Percentiles rank a stretch among this genome's conserved stretches.
phyloP scores from a whole-genome alignment of 2,888 invertebrate genomes.

The Lochmaea crataegi region DNA sequence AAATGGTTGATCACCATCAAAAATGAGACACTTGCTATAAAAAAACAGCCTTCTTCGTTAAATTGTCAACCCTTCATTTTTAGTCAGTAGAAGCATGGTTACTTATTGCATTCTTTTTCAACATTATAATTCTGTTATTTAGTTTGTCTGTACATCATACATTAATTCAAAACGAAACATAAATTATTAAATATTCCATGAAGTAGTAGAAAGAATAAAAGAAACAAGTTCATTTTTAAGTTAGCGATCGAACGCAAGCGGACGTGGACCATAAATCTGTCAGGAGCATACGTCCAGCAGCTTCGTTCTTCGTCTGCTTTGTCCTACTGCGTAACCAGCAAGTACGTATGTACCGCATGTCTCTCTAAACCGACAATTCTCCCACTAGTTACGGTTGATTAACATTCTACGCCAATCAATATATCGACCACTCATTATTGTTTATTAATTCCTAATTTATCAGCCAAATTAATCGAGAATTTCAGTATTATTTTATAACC shows the following conservation, averaged over 20 bases:
- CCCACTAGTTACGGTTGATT: too few relatives aligned
- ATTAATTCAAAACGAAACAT: neutral
- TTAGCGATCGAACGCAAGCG: constrained; percentile 46
- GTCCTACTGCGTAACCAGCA: constrained; percentile 24
- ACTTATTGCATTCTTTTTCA: too few relatives aligned
- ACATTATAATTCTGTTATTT: neutral
- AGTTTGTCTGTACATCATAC: neutral
- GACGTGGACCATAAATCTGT: constrained; percentile 61
- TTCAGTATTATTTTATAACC: too few relatives aligned
- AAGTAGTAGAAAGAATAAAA: constrained; percentile 15
- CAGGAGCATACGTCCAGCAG: constrained; percentile 61
- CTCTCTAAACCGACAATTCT: neutral
- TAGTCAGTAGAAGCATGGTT: too few relatives aligned
- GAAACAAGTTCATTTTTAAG: constrained; percentile 28
- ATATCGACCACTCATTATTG: too few relatives aligned
- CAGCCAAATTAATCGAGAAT: too few relatives aligned
- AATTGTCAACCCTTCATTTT: too few relatives aligned
- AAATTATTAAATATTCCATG: constrained; percentile 16
- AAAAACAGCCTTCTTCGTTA: too few relatives aligned
- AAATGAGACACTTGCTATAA: too few relatives aligned
- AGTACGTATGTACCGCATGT: neutral
- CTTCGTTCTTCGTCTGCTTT: constrained; percentile 43
- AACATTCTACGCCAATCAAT: too few relatives aligned
- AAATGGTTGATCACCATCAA: too few relatives aligned
- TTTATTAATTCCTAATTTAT: too few relatives aligned